Conservation (phyloP, 2,113 vertebrate species). For the Budorcas taxicolor region DNA sequence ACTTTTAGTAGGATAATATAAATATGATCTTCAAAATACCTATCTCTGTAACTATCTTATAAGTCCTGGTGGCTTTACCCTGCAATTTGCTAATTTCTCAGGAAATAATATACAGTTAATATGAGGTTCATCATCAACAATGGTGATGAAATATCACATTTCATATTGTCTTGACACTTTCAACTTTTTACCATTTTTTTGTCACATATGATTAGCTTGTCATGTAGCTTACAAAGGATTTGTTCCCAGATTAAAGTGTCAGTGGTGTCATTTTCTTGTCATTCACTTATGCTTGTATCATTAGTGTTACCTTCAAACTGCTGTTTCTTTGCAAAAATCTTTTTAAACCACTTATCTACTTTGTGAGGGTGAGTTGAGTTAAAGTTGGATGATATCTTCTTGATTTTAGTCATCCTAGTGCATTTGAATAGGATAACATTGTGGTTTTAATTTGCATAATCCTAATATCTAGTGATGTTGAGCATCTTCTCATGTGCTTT, state of each 20-base stretch:
- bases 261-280: constrained; percentile 31
- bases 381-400: background rate
- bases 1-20: background rate
- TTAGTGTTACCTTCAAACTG: background rate
- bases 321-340: background rate
- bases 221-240: background rate
- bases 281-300: background rate
- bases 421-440: background rate
- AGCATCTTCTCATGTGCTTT: background rate
- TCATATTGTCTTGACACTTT: constrained; percentile 7
- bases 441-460: background rate
- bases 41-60: background rate
- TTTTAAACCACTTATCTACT: constrained; percentile 16
- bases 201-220: background rate
- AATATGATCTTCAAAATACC: background rate
- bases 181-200: background rate
- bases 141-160: constrained; percentile 9
- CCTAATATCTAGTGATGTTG: background rate
- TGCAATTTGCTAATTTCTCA: background rate
- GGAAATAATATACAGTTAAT: background rate
- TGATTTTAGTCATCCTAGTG: background rate
- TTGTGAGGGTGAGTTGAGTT: background rate
- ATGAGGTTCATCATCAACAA: background rate
- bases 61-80: background rate
- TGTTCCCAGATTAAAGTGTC: constrained; percentile 2